Conservation (phyloP, 2,888 invertebrate species). For the Eurytoma adleriae region DNA sequence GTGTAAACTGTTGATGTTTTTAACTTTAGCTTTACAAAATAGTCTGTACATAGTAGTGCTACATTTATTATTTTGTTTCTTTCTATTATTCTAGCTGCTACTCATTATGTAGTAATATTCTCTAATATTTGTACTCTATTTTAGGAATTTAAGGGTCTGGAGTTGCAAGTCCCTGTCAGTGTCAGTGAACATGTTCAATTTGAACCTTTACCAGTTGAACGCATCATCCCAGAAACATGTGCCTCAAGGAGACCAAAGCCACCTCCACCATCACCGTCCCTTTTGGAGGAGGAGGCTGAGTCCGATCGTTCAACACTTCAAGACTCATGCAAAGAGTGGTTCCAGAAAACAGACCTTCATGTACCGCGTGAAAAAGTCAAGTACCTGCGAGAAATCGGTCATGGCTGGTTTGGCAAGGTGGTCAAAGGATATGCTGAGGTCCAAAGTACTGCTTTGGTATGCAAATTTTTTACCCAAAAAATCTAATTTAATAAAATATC, state of each 20-base stretch:
- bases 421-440: conserved; percentile 85
- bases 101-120: neutral
- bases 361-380: conserved; percentile 86
- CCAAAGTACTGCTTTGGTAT: conserved; percentile 52
- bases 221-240: conserved; percentile 63
- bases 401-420: conserved; percentile 93
- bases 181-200: conserved; percentile 69
- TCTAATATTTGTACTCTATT: conserved; percentile 1
- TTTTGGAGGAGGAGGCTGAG: conserved; percentile 62
- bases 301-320: conserved; percentile 61
- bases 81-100: conserved; percentile 13
- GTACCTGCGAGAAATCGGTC: conserved; percentile 88
- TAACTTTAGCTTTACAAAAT: conserved; percentile 55
- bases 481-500: neutral
- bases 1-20: conserved; percentile 52
- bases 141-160: conserved; percentile 67
- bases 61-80: conserved; percentile 26
- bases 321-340: conserved; percentile 70
- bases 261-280: conserved; percentile 62
- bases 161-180: conserved; percentile 69
- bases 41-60: conserved; percentile 54
- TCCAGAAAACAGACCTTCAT: conserved; percentile 67
- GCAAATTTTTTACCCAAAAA: neutral
- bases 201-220: conserved; percentile 70
- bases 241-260: conserved; percentile 64